Evolutionary conservation across 1,140 invertebrate genomes (phyloP).

Genomic region (Pteromalus puparum): DNA sequence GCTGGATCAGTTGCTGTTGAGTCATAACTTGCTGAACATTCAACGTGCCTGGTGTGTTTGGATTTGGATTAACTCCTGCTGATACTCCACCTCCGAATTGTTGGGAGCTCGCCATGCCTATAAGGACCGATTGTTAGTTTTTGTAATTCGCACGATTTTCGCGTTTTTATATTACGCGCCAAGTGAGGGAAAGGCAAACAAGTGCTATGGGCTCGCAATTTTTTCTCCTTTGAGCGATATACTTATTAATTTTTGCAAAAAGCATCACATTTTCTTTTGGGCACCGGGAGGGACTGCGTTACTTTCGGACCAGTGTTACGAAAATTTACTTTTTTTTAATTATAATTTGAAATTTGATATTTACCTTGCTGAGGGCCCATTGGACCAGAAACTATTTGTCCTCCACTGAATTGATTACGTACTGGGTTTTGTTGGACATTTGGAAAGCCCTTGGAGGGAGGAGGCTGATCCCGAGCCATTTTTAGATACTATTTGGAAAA

Average conservation of each 20-base stretch:
- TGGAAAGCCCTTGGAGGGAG: constrained; percentile 77
- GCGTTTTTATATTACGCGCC: too few species aligned
- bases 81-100: constrained; percentile 70
- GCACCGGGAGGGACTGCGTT: too few species aligned
- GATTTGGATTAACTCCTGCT: constrained; percentile 58
- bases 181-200: too few species aligned
- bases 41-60: constrained; percentile 69
- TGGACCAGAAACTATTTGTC: constrained; percentile 76
- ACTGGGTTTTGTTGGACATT: constrained; percentile 76
- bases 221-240: too few species aligned
- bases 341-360: too few species aligned
- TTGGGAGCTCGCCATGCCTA: constrained; percentile 70
- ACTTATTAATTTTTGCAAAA: neutral
- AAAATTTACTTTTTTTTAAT: too few species aligned
- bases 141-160: too few species aligned
- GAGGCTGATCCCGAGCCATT: constrained; percentile 79
- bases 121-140: neutral
- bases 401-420: constrained; percentile 76
- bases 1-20: constrained; percentile 65
- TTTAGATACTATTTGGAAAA: constrained; percentile 39
- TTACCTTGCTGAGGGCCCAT: constrained; percentile 75
- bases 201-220: too few species aligned
- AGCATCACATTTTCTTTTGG: too few species aligned
- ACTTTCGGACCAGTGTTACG: too few species aligned
- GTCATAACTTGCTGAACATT: constrained; percentile 67